These are phyloP conservation scores for Thunnus maccoyii DNA, from an alignment of 2,113 vertebrate species.

Conservation along the genomic window DNA sequence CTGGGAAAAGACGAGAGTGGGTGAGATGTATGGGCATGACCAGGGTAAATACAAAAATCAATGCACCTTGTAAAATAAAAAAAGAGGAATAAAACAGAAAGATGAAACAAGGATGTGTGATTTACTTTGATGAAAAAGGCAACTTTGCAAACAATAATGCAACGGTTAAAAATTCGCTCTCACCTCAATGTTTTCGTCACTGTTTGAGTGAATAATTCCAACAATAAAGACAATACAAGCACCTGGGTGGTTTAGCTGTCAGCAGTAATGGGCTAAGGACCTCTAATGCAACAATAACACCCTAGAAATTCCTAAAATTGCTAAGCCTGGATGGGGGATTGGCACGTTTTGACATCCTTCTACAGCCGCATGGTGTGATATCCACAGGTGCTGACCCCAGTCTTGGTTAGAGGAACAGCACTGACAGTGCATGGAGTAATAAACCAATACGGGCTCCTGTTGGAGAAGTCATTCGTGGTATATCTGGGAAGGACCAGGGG, in stretches of 20 bases:
- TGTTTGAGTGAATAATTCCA: constrained; percentile 26
- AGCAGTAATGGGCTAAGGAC: constrained; percentile 35
- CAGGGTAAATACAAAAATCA: constrained; percentile 77
- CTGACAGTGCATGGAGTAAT: constrained; percentile 24
- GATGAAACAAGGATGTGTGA: neutral
- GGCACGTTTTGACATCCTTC: constrained; percentile 66
- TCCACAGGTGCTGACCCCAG: constrained; percentile 69
- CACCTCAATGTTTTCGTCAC: constrained; percentile 7
- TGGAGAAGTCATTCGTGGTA: constrained; percentile 32
- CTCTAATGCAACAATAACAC: constrained; percentile 48
- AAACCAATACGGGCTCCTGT: constrained; percentile 36
- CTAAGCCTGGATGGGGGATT: constrained; percentile 22
- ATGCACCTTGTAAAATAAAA: constrained; percentile 64
- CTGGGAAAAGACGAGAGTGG: constrained; percentile 52
- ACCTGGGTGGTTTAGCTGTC: constrained; percentile 48
- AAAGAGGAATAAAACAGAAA: constrained; percentile 36
- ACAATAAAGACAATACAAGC: constrained; percentile 20
- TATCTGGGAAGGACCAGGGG: constrained; percentile 29
- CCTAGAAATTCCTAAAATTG: constrained; percentile 41
- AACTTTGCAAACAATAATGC: constrained; percentile 32
- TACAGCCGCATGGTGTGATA: constrained; percentile 29
- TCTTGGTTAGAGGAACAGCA: constrained; percentile 34
- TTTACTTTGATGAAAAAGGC: constrained; percentile 33
- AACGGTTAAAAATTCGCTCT: neutral
- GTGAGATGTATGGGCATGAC: constrained; percentile 54